phyloP scores from a whole-genome alignment of 2,113 vertebrate species.

The Anarhynchus alexandrinus region DNA sequence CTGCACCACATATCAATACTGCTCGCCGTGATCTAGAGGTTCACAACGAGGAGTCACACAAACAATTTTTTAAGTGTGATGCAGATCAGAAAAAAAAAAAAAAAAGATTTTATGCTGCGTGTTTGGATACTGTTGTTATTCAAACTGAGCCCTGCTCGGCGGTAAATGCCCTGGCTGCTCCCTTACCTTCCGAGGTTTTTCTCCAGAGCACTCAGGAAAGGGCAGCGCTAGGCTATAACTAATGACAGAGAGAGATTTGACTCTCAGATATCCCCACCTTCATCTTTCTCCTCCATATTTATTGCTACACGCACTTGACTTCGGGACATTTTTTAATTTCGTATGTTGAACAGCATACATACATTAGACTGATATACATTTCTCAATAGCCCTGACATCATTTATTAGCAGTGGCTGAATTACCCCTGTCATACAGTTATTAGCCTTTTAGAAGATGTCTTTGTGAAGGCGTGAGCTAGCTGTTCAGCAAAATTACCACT shows the following conservation, averaged over 20 bases:
- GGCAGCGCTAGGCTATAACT: neutral
- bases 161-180: neutral
- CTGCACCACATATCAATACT: slow-evolving; percentile 36
- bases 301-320: neutral
- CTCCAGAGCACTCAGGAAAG: neutral
- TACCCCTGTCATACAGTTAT: slow-evolving; percentile 11
- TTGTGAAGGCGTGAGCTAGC: neutral
- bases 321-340: neutral
- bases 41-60: slow-evolving; percentile 27
- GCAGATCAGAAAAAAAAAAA: slow-evolving; percentile 11
- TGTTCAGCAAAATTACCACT: slow-evolving; percentile 6
- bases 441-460: slow-evolving; percentile 26
- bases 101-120: neutral
- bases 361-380: neutral
- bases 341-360: neutral
- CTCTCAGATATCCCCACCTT: neutral
- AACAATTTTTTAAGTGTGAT: slow-evolving; percentile 26
- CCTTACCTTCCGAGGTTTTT: neutral
- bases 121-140: neutral
- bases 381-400: neutral
- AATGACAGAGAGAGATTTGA: neutral
- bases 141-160: neutral
- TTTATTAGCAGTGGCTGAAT: slow-evolving; percentile 9
- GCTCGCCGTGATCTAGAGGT: neutral
- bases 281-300: slow-evolving; percentile 22